Evolutionary conservation across 2,797 vertebrate species (phyloP).

Genomic region (Silurus aristotelis): DNA sequence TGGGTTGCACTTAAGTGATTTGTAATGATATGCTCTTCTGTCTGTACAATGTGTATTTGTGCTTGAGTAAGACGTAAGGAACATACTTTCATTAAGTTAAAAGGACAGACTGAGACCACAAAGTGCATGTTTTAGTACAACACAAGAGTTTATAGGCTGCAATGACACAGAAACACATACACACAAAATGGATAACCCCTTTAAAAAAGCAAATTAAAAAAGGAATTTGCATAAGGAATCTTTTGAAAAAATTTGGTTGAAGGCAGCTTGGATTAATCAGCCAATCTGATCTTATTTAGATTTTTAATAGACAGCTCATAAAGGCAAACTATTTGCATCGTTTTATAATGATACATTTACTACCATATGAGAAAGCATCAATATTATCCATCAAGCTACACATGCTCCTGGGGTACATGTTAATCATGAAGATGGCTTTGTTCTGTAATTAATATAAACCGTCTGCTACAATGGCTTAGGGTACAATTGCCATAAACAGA

Average conservation of each 20-base stretch:
- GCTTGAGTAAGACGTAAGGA: constrained; percentile 69
- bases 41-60: constrained; percentile 71
- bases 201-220: constrained; percentile 21
- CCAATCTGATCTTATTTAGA: neutral
- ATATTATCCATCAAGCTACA: neutral
- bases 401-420: no score
- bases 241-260: constrained; percentile 30
- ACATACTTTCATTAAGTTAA: constrained; percentile 74
- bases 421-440: no score
- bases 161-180: constrained; percentile 32
- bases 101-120: constrained; percentile 66
- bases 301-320: neutral
- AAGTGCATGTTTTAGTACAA: constrained; percentile 65
- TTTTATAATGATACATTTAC: neutral
- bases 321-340: neutral
- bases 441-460: no score
- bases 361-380: neutral
- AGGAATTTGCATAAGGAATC: constrained; percentile 43
- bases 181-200: constrained; percentile 20
- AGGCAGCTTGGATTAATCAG: neutral
- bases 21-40: constrained; percentile 72
- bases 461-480: no score
- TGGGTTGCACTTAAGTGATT: constrained; percentile 68
- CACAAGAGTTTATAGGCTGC: constrained; percentile 21
- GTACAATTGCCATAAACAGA: no score